These are phyloP conservation scores for Leptobrachium ailaonicum DNA, from an alignment of 2,113 vertebrate species.

Conservation along the genomic window DNA sequence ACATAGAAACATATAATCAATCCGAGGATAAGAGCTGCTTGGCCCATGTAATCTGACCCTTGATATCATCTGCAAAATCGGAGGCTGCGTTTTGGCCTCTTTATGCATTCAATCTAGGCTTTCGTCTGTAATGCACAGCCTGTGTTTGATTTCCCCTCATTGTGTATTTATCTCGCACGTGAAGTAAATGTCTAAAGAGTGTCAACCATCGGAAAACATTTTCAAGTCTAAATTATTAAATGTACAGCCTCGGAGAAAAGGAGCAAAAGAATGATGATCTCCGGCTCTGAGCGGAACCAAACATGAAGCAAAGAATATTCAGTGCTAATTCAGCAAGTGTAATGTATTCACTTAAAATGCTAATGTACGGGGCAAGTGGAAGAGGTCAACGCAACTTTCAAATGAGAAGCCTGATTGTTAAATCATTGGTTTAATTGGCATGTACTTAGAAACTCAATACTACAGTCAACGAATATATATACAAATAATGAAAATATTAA, in stretches of 20 bases:
- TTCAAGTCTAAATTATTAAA: neutral
- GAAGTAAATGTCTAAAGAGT: neutral
- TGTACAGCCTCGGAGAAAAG: neutral
- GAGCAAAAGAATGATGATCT: neutral
- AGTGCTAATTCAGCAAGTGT: neutral
- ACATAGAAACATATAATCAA: conserved; percentile 19
- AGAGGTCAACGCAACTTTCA: no score
- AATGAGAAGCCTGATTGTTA: no score
- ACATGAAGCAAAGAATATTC: neutral
- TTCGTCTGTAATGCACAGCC: neutral
- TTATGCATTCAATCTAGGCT: neutral
- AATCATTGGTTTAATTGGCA: no score
- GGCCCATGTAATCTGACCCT: conserved; percentile 1
- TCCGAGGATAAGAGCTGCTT: neutral
- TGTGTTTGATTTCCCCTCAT: neutral
- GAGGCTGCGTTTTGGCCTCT: neutral
- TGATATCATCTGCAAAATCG: neutral
- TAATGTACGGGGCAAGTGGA: no score
- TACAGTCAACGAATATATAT: no score
- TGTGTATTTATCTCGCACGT: neutral
- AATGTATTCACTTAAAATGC: no score
- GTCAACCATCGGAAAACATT: neutral
- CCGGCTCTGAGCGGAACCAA: neutral
- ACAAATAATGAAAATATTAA: no score
- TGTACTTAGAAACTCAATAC: no score